Base-by-base conservation (phyloP, 2,888 invertebrate species). In the Plebejus melissa region DNA sequence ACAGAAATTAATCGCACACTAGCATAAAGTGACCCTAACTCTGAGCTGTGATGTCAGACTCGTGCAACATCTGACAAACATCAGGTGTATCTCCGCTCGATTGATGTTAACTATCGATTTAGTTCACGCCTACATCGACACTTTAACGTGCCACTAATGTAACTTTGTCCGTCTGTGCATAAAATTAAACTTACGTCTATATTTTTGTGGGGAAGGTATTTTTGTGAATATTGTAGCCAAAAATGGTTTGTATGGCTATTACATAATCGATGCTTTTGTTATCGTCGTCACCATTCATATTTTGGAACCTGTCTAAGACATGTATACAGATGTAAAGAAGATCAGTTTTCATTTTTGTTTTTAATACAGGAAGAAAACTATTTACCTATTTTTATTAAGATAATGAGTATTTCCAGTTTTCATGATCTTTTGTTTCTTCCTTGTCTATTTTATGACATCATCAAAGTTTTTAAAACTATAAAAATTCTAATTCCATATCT, bases 91-190 rank as follows among this genome's bases (percentile, higher is more conserved):
- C 72, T 50, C 41, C 41, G 9, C 70, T 70, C 50, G 72, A 72
- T 72, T 72, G 50, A 72, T 72, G 72, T 32, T 54, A 72, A 70
- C 28, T 72, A 72, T 50, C 54, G 54, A 72, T 72, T 72, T 54
- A 32, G 32, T 72, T 72, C 72, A 50, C 72, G 72, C 72, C 72
- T 72, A 72, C 72, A 72, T 72, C 50, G 13, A 36, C 16, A 65
- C 32, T 13, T 5, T 11, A 3, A 60, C 32, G 11, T 65, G 13
- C 11, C 11, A 28, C 9, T 13, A 65, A 36, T 65, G 32, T 65
- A 13, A 36, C 13, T 65, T 9, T 65, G 32, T 65, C 32, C 13
- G 65, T 65, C 32, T 36, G 65, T 65, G 4, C 5, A 22, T n/a
- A 58, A 22, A 46, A 46, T 46, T 11, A 41, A 46, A 58, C 50